Evolutionary conservation across 2,888 invertebrate genomes (phyloP).

Genomic region (Eledone cirrhosa): DNA sequence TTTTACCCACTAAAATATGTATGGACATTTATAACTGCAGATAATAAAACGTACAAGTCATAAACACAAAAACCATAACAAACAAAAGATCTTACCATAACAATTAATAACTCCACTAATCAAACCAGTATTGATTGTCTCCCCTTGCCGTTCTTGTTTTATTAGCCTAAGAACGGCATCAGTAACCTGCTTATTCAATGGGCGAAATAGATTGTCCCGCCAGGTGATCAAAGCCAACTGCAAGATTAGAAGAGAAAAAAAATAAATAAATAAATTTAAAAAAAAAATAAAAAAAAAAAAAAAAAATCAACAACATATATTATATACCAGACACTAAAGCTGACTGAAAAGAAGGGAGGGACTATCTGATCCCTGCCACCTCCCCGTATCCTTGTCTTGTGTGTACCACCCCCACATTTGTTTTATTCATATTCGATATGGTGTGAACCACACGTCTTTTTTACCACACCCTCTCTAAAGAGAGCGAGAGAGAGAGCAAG

Average conservation of each 20-base stretch:
- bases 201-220: constrained; percentile 93
- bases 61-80: constrained; percentile 20
- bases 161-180: constrained; percentile 97
- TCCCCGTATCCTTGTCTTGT: too few species aligned
- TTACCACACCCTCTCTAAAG: too few species aligned
- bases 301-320: too few species aligned
- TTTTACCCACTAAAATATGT: neutral
- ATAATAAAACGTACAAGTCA: neutral
- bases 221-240: constrained; percentile 95
- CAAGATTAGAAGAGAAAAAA: constrained; percentile 38
- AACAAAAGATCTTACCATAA: constrained; percentile 73
- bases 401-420: too few species aligned
- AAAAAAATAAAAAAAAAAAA: constrained; percentile 39
- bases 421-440: too few species aligned
- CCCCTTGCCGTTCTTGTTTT: constrained; percentile 94
- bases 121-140: constrained; percentile 93
- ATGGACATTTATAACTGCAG: too few species aligned
- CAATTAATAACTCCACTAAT: constrained; percentile 98
- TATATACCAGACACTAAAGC: too few species aligned
- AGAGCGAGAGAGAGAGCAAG: too few species aligned
- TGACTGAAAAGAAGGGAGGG: too few species aligned
- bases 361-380: too few species aligned
- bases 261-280: too few species aligned
- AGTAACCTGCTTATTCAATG: constrained; percentile 93
- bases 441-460: too few species aligned